Conservation (phyloP, 2,888 invertebrate genomes). For the Drosophila mimetica region DNA sequence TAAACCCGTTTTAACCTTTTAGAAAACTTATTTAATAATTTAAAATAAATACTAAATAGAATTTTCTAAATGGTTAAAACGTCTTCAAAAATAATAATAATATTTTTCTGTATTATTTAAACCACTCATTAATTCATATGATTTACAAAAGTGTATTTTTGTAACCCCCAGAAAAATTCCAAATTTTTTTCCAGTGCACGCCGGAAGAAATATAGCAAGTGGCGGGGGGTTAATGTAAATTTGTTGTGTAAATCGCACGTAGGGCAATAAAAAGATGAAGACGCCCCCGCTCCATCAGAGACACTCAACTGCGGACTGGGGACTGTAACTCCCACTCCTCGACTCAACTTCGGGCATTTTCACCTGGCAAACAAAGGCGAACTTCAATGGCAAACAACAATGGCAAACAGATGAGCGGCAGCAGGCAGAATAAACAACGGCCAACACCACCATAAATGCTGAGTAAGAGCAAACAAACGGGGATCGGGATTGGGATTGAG, state of each 20-base stretch:
- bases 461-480: constrained; percentile 73
- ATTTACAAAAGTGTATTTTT: too few species aligned
- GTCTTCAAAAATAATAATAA: too few species aligned
- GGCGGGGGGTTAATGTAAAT: constrained; percentile 53
- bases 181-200: constrained; percentile 19
- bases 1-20: too few species aligned
- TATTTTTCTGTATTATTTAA: background rate
- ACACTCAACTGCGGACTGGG: constrained; percentile 13
- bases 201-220: constrained; percentile 14
- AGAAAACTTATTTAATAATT: too few species aligned
- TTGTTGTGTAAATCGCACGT: constrained; percentile 68
- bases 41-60: too few species aligned
- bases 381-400: constrained; percentile 78
- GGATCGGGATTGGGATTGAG: constrained; percentile 49
- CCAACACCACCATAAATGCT: constrained; percentile 66
- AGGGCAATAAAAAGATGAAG: constrained; percentile 51
- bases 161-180: too few species aligned
- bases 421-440: constrained; percentile 50
- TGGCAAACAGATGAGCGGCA: constrained; percentile 77
- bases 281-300: constrained; percentile 36
- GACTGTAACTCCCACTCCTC: constrained; percentile 25
- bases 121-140: too few species aligned
- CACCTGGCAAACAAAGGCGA: constrained; percentile 78
- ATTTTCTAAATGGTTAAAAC: too few species aligned
- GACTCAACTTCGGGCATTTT: constrained; percentile 57